These are phyloP conservation scores for Brachionus koreanus DNA, from an alignment of 1,140 invertebrate species.

Conservation along the genomic window DNA sequence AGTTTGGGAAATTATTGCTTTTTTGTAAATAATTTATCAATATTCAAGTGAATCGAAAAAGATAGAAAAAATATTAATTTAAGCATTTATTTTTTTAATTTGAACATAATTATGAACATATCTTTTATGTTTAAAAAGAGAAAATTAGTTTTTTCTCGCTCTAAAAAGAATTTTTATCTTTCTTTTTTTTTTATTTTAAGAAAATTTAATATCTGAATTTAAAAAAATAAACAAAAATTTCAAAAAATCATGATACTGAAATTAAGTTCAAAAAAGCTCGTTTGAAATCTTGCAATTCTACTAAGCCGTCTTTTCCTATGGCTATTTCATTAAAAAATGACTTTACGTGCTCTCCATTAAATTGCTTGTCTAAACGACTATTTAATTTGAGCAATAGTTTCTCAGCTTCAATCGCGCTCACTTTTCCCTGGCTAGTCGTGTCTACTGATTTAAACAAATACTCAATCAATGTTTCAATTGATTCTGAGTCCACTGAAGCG, in stretches of 20 bases:
- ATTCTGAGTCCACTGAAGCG: background rate
- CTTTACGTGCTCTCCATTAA: background rate
- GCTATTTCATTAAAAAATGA: background rate
- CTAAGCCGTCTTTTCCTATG: background rate
- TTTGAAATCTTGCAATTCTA: slow-evolving; percentile 38
- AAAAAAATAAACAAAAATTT: background rate
- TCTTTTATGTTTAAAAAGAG: too few relatives aligned
- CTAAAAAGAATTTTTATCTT: too few relatives aligned
- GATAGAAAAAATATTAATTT: too few relatives aligned
- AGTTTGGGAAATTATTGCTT: too few relatives aligned
- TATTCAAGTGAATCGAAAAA: too few relatives aligned
- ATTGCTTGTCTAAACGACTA: slow-evolving; percentile 2
- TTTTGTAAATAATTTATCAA: too few relatives aligned
- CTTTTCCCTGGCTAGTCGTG: background rate
- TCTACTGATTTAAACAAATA: slow-evolving; percentile 34
- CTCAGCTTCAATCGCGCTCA: background rate
- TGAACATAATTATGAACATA: too few relatives aligned
- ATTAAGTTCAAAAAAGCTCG: slow-evolving; percentile 18
- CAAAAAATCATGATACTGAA: background rate
- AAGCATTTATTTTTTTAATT: too few relatives aligned
- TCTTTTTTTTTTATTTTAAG: too few relatives aligned
- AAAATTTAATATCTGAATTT: background rate
- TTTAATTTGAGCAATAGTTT: slow-evolving; percentile 19
- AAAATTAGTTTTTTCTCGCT: too few relatives aligned
- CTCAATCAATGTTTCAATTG: slow-evolving; percentile 17